Conservation (phyloP, 2,113 vertebrate genomes). For the Stegostoma tigrinum region DNA sequence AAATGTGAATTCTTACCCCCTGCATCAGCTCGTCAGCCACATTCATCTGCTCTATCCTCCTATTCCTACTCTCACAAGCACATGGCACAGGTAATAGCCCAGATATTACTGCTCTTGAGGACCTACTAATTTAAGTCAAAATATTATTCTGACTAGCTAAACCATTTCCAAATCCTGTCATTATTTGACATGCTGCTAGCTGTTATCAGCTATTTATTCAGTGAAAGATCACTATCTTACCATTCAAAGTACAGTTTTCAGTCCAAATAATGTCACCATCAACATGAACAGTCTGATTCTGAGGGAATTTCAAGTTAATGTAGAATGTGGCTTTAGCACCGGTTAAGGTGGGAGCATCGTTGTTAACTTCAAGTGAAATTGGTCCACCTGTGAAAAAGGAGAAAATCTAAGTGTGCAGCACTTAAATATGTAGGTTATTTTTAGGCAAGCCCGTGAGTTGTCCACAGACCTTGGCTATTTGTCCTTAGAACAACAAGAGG, state of each 20-base stretch:
- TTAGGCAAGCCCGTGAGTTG: not conserved
- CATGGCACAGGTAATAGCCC: too few relatives aligned
- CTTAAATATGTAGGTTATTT: not conserved
- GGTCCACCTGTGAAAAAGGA: constrained; percentile 62
- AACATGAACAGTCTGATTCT: constrained; percentile 65
- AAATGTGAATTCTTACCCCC: too few relatives aligned
- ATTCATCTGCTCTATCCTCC: too few relatives aligned
- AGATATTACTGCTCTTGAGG: too few relatives aligned
- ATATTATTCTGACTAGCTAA: not conserved
- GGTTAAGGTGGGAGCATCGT: constrained; percentile 74
- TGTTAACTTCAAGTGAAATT: constrained; percentile 70
- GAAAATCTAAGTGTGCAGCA: not conserved
- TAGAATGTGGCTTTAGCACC: constrained; percentile 75
- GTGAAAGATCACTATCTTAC: constrained; percentile 47
- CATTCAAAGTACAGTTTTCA: constrained; percentile 67
- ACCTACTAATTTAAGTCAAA: not conserved
- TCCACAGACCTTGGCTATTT: not conserved
- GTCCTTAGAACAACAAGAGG: not conserved
- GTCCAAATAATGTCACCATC: constrained; percentile 76
- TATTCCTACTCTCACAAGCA: too few relatives aligned
- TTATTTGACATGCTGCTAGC: not conserved
- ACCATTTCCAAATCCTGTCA: not conserved
- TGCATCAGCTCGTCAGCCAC: too few relatives aligned
- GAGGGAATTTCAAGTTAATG: constrained; percentile 69
- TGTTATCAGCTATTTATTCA: not conserved